These are phyloP conservation scores for Panopea generosa DNA, from an alignment of 2,888 invertebrate genomes.

Conservation along the genomic window DNA sequence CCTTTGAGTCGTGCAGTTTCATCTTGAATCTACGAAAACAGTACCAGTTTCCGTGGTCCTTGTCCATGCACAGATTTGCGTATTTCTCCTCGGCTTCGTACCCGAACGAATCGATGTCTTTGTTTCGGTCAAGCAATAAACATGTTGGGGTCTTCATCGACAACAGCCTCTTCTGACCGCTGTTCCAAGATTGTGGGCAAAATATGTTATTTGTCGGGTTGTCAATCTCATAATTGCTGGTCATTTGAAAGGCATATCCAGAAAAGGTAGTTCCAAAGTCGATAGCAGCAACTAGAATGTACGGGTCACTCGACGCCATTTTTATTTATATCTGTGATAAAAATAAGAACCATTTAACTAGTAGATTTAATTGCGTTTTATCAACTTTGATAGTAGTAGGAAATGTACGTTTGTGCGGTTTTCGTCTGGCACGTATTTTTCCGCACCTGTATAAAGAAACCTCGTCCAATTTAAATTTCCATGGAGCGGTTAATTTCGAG, in stretches of 20 bases:
- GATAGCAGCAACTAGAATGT: constrained; percentile 23
- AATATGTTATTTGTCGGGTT: constrained; percentile 35
- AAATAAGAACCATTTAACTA: too few relatives aligned
- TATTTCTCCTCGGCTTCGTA: constrained; percentile 57
- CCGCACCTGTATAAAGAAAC: too few relatives aligned
- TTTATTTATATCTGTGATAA: too few relatives aligned
- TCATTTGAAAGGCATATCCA: constrained; percentile 41
- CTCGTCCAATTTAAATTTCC: too few relatives aligned
- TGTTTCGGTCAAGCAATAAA: constrained; percentile 43
- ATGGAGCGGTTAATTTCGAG: too few relatives aligned
- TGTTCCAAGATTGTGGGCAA: constrained; percentile 39
- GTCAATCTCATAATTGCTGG: constrained; percentile 18
- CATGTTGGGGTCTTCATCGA: constrained; percentile 29
- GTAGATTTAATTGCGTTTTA: too few relatives aligned
- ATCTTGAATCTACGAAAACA: constrained; percentile 60
- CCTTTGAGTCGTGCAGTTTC: constrained; percentile 41
- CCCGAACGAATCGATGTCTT: constrained; percentile 53
- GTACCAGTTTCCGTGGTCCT: constrained; percentile 39
- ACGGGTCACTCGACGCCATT: neutral
- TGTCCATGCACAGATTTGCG: constrained; percentile 43
- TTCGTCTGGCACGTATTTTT: too few relatives aligned
- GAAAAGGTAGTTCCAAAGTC: constrained; percentile 36
- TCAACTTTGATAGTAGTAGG: too few relatives aligned
- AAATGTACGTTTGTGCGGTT: too few relatives aligned
- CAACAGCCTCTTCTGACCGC: constrained; percentile 11